Conservation (phyloP, 2,888 invertebrate genomes). For the Drosophila nr. perissopoda region DNA sequence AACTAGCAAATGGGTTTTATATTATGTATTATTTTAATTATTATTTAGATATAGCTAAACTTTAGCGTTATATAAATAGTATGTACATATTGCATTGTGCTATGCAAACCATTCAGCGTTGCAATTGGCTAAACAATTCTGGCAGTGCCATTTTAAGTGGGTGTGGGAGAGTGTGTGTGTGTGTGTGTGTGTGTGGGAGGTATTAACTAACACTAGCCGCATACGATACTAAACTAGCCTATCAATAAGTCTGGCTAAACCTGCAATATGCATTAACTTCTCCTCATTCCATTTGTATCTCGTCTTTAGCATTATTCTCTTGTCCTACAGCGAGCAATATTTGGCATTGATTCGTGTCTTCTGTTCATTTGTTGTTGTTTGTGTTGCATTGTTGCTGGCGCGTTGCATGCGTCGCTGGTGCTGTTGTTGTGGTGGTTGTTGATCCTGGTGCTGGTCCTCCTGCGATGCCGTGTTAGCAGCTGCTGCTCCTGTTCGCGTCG, state of each 20-base stretch:
- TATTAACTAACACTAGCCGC: conserved; percentile 11
- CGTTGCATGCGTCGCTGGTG: conserved; percentile 58
- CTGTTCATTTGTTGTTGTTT: conserved; percentile 43
- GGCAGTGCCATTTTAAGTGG: conserved; percentile 69
- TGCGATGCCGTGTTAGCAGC: conserved; percentile 48
- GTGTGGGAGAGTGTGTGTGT: conserved; percentile 4
- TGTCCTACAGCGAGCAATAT: conserved; percentile 62
- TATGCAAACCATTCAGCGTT: conserved; percentile 35
- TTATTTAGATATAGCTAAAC: conserved; percentile 18
- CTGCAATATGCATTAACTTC: neutral
- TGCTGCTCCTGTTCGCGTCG: conserved; percentile 71
- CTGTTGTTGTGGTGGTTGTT: conserved; percentile 15
- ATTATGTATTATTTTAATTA: neutral
- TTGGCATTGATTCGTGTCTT: conserved; percentile 43
- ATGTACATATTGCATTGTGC: conserved; percentile 55
- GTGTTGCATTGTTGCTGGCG: conserved; percentile 68
- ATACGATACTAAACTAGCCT: conserved; percentile 8
- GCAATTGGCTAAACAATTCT: conserved; percentile 46
- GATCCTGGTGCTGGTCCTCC: conserved; percentile 35
- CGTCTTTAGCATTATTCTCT: conserved; percentile 17
- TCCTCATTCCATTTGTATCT: neutral
- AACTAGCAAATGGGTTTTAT: conserved; percentile 30
- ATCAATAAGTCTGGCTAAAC: conserved; percentile 8
- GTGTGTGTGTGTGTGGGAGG: conserved; percentile 8
- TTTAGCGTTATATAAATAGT: conserved; percentile 15